These are phyloP conservation scores for Lophochroa leadbeateri DNA, from an alignment of 2,113 vertebrate genomes.

Conservation along the genomic window DNA sequence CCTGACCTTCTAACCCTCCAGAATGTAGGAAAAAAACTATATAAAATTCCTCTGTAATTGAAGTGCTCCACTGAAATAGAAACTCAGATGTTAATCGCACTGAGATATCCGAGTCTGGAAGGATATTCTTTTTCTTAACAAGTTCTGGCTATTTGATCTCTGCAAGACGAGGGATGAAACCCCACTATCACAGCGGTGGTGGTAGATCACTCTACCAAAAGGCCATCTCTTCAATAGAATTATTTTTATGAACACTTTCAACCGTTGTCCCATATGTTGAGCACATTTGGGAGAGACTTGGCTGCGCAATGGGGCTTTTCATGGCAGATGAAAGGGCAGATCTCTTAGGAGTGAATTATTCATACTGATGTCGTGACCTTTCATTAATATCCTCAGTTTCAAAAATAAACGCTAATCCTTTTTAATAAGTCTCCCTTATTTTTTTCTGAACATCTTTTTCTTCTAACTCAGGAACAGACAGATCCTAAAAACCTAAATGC, in stretches of 20 bases:
- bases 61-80: neutral
- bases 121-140: slow-evolving; percentile 1
- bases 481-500: neutral
- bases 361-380: neutral
- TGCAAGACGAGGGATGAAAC: neutral
- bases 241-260: slow-evolving; percentile 38
- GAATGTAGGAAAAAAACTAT: neutral
- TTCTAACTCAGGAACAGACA: neutral
- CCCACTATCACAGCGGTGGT: neutral
- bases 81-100: neutral
- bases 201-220: neutral
- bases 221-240: neutral
- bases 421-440: neutral
- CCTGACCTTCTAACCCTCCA: neutral
- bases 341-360: slow-evolving; percentile 34
- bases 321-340: slow-evolving; percentile 21
- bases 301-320: neutral
- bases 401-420: slow-evolving; percentile 4
- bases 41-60: neutral
- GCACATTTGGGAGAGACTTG: neutral
- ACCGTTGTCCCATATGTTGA: neutral
- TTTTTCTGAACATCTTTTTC: neutral
- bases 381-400: slow-evolving; percentile 10
- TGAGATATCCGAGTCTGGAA: neutral
- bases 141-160: slow-evolving; percentile 22